A percentile compares a stretch with the other conserved stretches of the same genome.
phyloP scores from a whole-genome alignment of 1,140 invertebrate species.

The Asobara japonica region DNA sequence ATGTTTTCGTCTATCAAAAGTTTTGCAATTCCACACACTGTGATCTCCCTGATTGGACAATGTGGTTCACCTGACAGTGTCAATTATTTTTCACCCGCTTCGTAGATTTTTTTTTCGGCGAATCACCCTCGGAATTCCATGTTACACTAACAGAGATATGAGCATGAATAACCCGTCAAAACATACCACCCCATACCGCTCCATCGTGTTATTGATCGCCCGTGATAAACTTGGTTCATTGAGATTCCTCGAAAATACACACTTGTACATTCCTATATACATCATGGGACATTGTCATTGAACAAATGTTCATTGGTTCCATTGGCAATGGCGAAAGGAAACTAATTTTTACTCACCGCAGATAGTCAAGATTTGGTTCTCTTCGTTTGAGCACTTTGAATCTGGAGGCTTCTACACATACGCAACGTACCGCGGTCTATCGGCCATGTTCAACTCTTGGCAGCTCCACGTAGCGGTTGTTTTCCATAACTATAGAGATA shows the following conservation, averaged over 20 bases:
- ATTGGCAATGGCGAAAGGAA: neutral
- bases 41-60: too few species aligned
- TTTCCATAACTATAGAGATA: neutral
- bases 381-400: neutral
- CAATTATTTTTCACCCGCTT: neutral
- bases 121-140: neutral
- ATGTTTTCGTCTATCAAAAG: too few species aligned
- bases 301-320: neutral
- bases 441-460: conserved; percentile 46
- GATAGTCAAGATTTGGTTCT: neutral
- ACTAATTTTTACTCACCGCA: neutral
- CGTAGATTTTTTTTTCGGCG: neutral
- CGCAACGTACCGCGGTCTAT: conserved; percentile 38
- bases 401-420: neutral
- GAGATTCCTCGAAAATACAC: too few species aligned
- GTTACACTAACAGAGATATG: neutral
- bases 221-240: conserved; percentile 17
- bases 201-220: conserved; percentile 55
- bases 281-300: neutral
- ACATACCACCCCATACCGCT: conserved; percentile 40
- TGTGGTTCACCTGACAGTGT: neutral
- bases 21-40: too few species aligned
- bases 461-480: conserved; percentile 42
- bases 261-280: too few species aligned
- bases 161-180: conserved; percentile 35